Evolutionary conservation across 2,113 vertebrate species (phyloP).

Genomic region (Calidris pygmaea): DNA sequence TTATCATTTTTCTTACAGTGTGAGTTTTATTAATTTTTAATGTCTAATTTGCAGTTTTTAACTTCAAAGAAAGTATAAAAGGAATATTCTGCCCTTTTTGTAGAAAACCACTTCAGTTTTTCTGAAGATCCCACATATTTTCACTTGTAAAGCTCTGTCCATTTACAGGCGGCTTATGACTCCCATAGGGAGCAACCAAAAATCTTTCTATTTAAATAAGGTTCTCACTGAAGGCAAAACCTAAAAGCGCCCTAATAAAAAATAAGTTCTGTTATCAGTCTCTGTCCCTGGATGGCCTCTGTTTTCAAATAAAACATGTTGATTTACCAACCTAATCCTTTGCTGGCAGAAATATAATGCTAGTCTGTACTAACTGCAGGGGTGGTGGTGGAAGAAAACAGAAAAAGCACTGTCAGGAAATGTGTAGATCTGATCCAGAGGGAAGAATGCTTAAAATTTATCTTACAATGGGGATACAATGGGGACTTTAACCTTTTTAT

Average conservation of each 20-base stretch:
- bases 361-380: constrained; percentile 13
- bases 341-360: constrained; percentile 2
- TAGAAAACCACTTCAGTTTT: not conserved
- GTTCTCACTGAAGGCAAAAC: constrained; percentile 52
- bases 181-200: constrained; percentile 43
- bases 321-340: constrained; percentile 56
- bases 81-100: not conserved
- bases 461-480: not conserved
- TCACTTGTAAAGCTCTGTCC: constrained; percentile 59
- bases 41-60: constrained; percentile 44
- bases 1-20: constrained; percentile 42
- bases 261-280: constrained; percentile 27
- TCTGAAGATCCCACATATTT: not conserved
- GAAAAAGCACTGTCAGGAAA: constrained; percentile 7
- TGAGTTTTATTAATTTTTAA: constrained; percentile 58
- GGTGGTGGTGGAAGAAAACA: not conserved
- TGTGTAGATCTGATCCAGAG: not conserved
- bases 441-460: constrained; percentile 45
- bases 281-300: not conserved
- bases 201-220: constrained; percentile 66
- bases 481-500: not conserved
- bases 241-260: constrained; percentile 68
- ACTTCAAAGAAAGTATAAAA: constrained; percentile 57
- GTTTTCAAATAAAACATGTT: constrained; percentile 46
- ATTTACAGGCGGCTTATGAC: not conserved